These are phyloP conservation scores for Ancistrus triradiatus DNA, from an alignment of 2,113 vertebrate genomes.

Conservation along the genomic window DNA sequence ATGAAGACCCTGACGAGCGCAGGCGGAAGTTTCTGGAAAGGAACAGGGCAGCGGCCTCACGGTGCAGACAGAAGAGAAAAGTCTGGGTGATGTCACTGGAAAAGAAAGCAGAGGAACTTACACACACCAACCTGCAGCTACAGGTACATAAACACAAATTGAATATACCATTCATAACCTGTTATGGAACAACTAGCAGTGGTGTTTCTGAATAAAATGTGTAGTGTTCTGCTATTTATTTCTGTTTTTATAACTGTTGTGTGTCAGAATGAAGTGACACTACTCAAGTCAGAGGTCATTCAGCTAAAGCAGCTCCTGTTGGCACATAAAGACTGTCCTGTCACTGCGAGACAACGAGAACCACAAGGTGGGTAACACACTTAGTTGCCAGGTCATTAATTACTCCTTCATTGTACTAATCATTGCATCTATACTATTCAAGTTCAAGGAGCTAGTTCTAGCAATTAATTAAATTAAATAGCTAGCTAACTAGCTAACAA, in stretches of 20 bases:
- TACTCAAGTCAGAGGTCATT: constrained; percentile 94
- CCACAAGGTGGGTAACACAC: constrained; percentile 70
- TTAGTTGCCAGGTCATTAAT: background rate
- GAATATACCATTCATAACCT: background rate
- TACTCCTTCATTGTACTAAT: background rate
- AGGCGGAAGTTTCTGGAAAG: constrained; percentile 96
- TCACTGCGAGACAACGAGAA: constrained; percentile 94
- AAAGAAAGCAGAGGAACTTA: constrained; percentile 98
- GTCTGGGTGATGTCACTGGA: constrained; percentile 98
- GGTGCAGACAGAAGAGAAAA: constrained; percentile 98
- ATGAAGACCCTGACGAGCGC: constrained; percentile 92
- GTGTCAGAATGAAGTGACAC: constrained; percentile 90
- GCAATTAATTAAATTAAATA: too few species aligned
- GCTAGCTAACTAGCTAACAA: too few species aligned
- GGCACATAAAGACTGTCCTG: constrained; percentile 97
- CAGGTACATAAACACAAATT: constrained; percentile 72
- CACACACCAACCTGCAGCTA: constrained; percentile 97
- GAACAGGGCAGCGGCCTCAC: constrained; percentile 92
- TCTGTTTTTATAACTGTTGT: constrained; percentile 22
- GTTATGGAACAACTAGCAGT: background rate
- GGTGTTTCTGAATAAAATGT: too few species aligned
- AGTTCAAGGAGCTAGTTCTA: too few species aligned
- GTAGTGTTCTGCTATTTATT: background rate
- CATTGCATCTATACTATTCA: background rate
- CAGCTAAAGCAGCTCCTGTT: constrained; percentile 96